A percentile compares a stretch with the other conserved stretches of the same genome.
Evolutionary conservation across 1,140 invertebrate genomes (phyloP).

Genomic region (Oncopodura yosiiana): DNA sequence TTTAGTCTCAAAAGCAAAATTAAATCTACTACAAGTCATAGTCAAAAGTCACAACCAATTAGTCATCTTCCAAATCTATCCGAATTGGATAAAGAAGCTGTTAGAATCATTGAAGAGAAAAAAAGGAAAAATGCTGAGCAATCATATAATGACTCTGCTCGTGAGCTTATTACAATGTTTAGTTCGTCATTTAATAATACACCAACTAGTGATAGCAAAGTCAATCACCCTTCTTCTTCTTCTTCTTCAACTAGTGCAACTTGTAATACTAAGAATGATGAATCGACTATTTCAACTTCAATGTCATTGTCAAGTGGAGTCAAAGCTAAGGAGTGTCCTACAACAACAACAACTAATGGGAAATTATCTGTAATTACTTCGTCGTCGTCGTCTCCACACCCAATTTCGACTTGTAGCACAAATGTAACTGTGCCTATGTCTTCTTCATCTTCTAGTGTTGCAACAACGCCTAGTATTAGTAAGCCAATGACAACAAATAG

Average conservation of each 20-base stretch:
- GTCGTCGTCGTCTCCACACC: constrained; percentile 12
- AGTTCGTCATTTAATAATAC: constrained; percentile 38
- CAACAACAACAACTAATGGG: background rate
- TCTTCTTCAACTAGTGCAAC: background rate
- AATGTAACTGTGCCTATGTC: background rate
- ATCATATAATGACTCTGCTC: constrained; percentile 37
- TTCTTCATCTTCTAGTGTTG: too few relatives aligned
- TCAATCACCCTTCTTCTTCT: background rate
- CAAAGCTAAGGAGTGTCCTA: background rate
- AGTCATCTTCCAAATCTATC: constrained; percentile 60
- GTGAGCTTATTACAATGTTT: constrained; percentile 53
- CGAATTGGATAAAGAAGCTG: constrained; percentile 65
- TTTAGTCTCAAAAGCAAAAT: background rate
- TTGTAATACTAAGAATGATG: background rate
- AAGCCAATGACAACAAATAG: constrained; percentile 3
- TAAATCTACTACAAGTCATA: constrained; percentile 2
- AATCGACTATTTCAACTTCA: background rate
- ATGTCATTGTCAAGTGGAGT: background rate
- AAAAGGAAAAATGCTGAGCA: constrained; percentile 39
- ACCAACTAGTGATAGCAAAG: background rate
- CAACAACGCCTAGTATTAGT: constrained; percentile 18
- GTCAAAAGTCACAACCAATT: constrained; percentile 10
- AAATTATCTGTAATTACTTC: background rate
- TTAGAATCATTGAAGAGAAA: constrained; percentile 54
- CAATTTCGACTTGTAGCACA: background rate